These are phyloP conservation scores for Yoshiicerus persimilis DNA, from an alignment of 1,140 invertebrate genomes.

Conservation along the genomic window DNA sequence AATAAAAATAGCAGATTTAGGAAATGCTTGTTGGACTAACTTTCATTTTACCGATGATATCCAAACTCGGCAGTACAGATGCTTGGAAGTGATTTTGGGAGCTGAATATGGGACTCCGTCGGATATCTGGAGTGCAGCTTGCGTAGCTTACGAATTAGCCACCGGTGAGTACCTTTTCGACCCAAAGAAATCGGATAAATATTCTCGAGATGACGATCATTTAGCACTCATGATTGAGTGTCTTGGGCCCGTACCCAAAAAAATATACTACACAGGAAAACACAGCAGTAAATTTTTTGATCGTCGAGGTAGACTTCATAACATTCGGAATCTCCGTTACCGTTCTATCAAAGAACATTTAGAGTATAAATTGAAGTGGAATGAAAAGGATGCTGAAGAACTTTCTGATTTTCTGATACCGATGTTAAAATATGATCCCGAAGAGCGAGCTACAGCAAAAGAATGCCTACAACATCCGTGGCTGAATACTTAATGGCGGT, in stretches of 20 bases:
- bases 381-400: conserved; percentile 74
- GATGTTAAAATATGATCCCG: conserved; percentile 93
- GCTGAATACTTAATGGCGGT: conserved; percentile 60
- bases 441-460: conserved; percentile 84
- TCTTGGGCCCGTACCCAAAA: conserved; percentile 88
- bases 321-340: conserved; percentile 74
- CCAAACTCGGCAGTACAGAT: conserved; percentile 96
- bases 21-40: conserved; percentile 98
- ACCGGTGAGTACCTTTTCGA: conserved; percentile 99
- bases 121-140: conserved; percentile 99
- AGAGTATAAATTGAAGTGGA: conserved; percentile 62
- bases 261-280: conserved; percentile 85
- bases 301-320: conserved; percentile 66
- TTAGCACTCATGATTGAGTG: conserved; percentile 98
- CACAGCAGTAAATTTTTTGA: conserved; percentile 93
- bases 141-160: conserved; percentile 97
- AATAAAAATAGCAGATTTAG: conserved; percentile 96
- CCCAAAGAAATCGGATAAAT: conserved; percentile 82
- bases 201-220: conserved; percentile 91
- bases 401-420: conserved; percentile 92
- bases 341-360: conserved; percentile 74
- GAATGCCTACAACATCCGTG: conserved; percentile 92
- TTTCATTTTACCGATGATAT: conserved; percentile 93
- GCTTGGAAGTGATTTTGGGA: conserved; percentile 91
- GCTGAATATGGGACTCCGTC: conserved; percentile 91